phyloP scores from a whole-genome alignment of 2,888 invertebrate genomes.

The Cylindroiulus punctatus region DNA sequence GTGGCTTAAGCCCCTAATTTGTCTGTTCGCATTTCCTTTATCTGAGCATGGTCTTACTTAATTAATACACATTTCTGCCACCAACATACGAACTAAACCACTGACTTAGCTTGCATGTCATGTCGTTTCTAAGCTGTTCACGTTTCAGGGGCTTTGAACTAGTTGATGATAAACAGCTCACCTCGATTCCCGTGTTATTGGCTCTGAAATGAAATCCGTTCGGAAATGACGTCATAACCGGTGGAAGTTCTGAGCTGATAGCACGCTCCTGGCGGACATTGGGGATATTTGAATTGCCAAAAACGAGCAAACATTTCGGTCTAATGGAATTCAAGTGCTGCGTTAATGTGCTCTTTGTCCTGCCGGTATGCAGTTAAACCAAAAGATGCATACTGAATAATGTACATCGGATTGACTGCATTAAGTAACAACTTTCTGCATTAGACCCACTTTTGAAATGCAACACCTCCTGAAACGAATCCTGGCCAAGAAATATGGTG shows the following conservation, averaged over 20 bases:
- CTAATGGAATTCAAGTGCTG: neutral
- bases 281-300: neutral
- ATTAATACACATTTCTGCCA: neutral
- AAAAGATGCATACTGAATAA: no score
- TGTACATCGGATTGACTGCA: neutral
- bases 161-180: neutral
- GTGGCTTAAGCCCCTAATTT: neutral
- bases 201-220: neutral
- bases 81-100: neutral
- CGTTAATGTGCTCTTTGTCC: neutral
- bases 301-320: neutral
- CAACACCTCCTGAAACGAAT: no score
- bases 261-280: neutral
- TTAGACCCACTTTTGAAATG: neutral
- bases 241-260: constrained; percentile 3
- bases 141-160: constrained; percentile 29
- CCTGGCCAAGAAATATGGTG: no score
- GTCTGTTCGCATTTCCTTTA: neutral
- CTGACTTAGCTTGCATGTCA: neutral
- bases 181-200: constrained; percentile 2
- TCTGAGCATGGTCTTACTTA: neutral
- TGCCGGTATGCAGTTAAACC: neutral
- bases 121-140: neutral
- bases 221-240: constrained; percentile 7
- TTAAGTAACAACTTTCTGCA: neutral